A percentile compares a stretch with the other conserved stretches of the same genome.
phyloP scores from a whole-genome alignment of 2,888 invertebrate genomes.

The Chydorus sphaericus region DNA sequence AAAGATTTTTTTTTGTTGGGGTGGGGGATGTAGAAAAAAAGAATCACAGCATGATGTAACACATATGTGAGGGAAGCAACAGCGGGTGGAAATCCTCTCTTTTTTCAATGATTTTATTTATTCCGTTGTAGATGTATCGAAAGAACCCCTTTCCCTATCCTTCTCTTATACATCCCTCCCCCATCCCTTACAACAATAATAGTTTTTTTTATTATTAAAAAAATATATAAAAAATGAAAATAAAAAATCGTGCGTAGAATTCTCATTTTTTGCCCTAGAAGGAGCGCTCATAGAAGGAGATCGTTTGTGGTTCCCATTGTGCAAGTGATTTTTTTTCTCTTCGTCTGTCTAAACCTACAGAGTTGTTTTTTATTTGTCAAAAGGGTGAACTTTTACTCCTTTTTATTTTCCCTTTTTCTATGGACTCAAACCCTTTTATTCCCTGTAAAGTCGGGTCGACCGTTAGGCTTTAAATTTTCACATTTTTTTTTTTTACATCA shows the following conservation, averaged over 20 bases:
- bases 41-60: slow-evolving; percentile 2
- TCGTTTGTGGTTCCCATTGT: slow-evolving; percentile 4
- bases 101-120: neutral
- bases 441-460: too few relatives aligned
- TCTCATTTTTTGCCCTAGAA: neutral
- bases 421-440: too few relatives aligned
- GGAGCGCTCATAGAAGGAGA: neutral
- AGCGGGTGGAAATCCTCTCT: neutral
- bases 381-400: too few relatives aligned
- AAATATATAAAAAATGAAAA: too few relatives aligned
- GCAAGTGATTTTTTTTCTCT: neutral
- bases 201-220: neutral
- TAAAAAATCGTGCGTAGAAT: neutral
- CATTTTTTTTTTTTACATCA: neutral
- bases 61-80: neutral
- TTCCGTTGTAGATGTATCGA: neutral
- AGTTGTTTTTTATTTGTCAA: too few relatives aligned
- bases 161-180: neutral
- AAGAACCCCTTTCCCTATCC: neutral
- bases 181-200: neutral
- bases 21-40: too few relatives aligned
- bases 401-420: too few relatives aligned
- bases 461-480: too few relatives aligned
- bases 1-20: too few relatives aligned
- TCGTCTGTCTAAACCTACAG: too few relatives aligned